Percentiles rank a stretch among this genome's conserved stretches.
Conservation (phyloP, 1,140 invertebrate genomes). For the Octopus sinensis region DNA sequence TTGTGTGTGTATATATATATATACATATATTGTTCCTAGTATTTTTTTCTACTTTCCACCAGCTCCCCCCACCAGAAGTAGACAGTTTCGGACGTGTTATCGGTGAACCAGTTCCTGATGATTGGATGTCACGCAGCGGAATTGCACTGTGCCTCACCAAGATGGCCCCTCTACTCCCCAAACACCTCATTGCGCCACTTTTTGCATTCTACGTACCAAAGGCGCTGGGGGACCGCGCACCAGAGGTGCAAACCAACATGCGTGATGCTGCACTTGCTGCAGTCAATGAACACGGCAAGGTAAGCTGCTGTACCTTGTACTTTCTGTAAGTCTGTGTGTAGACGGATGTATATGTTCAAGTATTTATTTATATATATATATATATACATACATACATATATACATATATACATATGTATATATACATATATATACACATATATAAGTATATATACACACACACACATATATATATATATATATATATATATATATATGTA, state of each 20-base stretch:
- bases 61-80: conserved; percentile 80
- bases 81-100: conserved; percentile 90
- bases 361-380: too few relatives aligned
- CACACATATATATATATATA: too few relatives aligned
- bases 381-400: too few relatives aligned
- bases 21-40: not conserved
- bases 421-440: too few relatives aligned
- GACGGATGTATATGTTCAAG: too few relatives aligned
- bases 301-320: conserved; percentile 34
- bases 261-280: conserved; percentile 85
- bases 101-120: conserved; percentile 74
- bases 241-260: conserved; percentile 84
- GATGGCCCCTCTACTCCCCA: conserved; percentile 63
- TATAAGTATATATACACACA: too few relatives aligned
- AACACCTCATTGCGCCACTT: conserved; percentile 68
- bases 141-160: conserved; percentile 67
- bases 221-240: conserved; percentile 80
- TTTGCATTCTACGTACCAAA: conserved; percentile 79
- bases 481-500: too few relatives aligned
- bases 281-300: conserved; percentile 88
- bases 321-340: too few relatives aligned
- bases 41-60: conserved; percentile 29
- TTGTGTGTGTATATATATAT: not conserved
- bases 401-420: too few relatives aligned
- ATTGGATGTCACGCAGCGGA: conserved; percentile 83